phyloP scores from a whole-genome alignment of 53 echinoderm and acorn worm species.

The Zoroaster sp. region DNA sequence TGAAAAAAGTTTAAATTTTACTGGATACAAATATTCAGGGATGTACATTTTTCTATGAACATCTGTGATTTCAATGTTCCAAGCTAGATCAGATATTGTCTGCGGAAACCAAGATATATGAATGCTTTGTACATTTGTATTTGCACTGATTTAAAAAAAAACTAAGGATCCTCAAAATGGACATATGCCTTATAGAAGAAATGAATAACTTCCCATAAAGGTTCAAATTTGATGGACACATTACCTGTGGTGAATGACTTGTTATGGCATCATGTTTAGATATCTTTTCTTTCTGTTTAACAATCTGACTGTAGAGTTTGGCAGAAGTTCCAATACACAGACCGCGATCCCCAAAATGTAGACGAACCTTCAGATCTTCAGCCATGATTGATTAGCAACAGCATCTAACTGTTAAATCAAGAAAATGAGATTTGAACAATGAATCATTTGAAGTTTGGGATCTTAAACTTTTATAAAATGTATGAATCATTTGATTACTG shows the following conservation, averaged over 20 bases:
- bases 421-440: too few relatives aligned
- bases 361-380: slow-evolving; percentile 67
- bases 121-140: not conserved
- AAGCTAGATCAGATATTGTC: not conserved
- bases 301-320: slow-evolving; percentile 62
- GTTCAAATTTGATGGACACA: not conserved
- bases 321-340: slow-evolving; percentile 59
- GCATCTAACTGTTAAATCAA: too few relatives aligned
- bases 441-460: too few relatives aligned
- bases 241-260: slow-evolving; percentile 47
- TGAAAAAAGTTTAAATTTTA: too few relatives aligned
- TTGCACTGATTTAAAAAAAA: not conserved
- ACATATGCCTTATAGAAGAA: too few relatives aligned
- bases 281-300: slow-evolving; percentile 33
- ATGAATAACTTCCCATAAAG: not conserved
- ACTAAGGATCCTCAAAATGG: not conserved
- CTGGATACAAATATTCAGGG: too few relatives aligned
- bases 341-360: slow-evolving; percentile 67
- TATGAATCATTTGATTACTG: too few relatives aligned
- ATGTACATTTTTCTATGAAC: too few relatives aligned
- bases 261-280: not conserved
- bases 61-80: not conserved
- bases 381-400: slow-evolving; percentile 46
- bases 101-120: not conserved
- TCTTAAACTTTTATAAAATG: too few relatives aligned